Base-by-base conservation (phyloP, 1,140 invertebrate genomes). In the Andrena cerasifolii region DNA sequence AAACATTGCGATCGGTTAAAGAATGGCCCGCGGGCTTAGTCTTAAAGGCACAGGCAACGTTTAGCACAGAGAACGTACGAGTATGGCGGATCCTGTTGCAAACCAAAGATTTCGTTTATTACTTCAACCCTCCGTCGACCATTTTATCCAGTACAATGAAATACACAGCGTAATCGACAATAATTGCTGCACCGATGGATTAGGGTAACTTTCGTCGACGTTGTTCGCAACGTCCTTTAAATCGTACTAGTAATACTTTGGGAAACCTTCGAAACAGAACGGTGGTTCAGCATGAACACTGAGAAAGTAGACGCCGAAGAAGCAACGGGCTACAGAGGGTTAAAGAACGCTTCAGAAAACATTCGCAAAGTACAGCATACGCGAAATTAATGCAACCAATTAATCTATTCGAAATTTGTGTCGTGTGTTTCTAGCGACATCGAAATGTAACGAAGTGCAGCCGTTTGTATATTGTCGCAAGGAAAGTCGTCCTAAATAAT, bases 21-120 rank as follows among this genome's bases (percentile, higher is more conserved):
- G 65, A 79, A 82, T 86, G 21, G 58, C 8, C 43, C 24, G 77
- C 31, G 31, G 36, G 40, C 62, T 85, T 86, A 78, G 79, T 90
- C 82, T 91, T 82, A 89, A 91, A 91, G 91, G 88, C 91, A 92
- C 88, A 83, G 89, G 89, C 90, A 92, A 91, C 87, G 66, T 51
- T 5, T 33, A 54, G 18, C 14, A 18, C 63, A 40, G 28, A 16
- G 40, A 40, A 28, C 12, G n/a, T 16, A 45, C 10, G 4, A 31
- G 2, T 24, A 53, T 45, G n/a, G 36, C 4, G 24, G 18, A 63
- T 36, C 31, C 1, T 36, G 5, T 49, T 24, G 24, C 18, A 61
- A 24, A 45, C 18, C 28, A n/a, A 33, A 49, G 18, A 31, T 1
- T 28, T 31, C n/a, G n/a, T 40, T 31, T 31, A 61, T 14, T 49